phyloP scores from a whole-genome alignment of 1,140 invertebrate genomes.

The Alviniconcha marisindica region DNA sequence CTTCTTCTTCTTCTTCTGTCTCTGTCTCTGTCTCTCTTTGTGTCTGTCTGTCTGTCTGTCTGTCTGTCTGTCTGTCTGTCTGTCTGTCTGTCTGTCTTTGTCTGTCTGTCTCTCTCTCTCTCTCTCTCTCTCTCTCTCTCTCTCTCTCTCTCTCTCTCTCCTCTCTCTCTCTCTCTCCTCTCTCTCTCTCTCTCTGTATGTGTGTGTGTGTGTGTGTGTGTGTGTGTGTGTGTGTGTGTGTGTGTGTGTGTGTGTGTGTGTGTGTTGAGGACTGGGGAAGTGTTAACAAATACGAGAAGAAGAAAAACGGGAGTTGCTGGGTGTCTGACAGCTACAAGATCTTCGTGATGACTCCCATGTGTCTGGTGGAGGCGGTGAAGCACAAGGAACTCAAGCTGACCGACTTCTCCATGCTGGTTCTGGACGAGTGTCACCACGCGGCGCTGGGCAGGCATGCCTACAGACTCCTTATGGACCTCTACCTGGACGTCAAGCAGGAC shows the following conservation, averaged over 20 bases:
- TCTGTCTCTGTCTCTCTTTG: no score
- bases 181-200: background rate
- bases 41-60: no score
- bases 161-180: no score
- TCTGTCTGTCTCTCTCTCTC: no score
- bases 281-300: background rate
- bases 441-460: background rate
- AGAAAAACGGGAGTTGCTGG: background rate
- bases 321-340: conserved; percentile 51
- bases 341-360: conserved; percentile 71
- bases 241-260: background rate
- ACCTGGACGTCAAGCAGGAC: conserved; percentile 6
- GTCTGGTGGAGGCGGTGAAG: conserved; percentile 67
- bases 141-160: no score
- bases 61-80: no score
- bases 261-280: background rate
- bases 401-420: conserved; percentile 64
- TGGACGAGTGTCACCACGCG: conserved; percentile 75
- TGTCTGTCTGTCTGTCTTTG: no score
- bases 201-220: background rate
- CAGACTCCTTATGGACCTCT: conserved; percentile 5
- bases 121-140: no score
- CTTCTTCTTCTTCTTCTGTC: no score
- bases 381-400: conserved; percentile 50
- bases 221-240: background rate